Conservation (phyloP, 1,140 invertebrate genomes). For the Cotesia typhae region DNA sequence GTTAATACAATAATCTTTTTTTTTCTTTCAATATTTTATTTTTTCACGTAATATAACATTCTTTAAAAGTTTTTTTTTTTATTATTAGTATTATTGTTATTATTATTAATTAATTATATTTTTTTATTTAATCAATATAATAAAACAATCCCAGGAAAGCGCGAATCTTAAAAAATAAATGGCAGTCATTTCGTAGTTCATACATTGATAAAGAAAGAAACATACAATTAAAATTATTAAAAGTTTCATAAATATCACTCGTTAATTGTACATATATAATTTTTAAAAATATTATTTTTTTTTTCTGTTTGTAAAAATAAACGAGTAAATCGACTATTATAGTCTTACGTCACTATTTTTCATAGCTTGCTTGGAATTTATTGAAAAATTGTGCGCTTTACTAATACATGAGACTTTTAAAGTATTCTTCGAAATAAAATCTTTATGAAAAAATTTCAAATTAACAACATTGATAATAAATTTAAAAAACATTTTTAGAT, state of each 20-base stretch:
- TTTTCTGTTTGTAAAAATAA: constrained; percentile 6
- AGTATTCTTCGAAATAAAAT: no score
- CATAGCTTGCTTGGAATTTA: no score
- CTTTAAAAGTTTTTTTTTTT: constrained; percentile 56
- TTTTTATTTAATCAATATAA: constrained; percentile 48
- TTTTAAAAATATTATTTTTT: neutral
- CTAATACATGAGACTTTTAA: no score
- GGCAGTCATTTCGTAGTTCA: constrained; percentile 55
- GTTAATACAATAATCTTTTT: constrained; percentile 46
- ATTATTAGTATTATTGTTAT: neutral
- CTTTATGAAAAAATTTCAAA: no score
- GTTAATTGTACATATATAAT: neutral
- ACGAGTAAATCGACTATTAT: no score
- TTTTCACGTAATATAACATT: constrained; percentile 55
- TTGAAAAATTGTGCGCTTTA: no score
- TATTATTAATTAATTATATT: constrained; percentile 3
- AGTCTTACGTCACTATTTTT: no score
- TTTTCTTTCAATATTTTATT: constrained; percentile 45
- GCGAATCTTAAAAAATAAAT: constrained; percentile 56
- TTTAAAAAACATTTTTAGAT: no score
- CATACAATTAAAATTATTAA: constrained; percentile 21
- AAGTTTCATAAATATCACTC: constrained; percentile 13
- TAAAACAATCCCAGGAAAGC: constrained; percentile 61
- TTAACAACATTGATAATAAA: no score
- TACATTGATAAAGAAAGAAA: constrained; percentile 40